phyloP scores from a whole-genome alignment of 2,797 vertebrate genomes.

The Oreochromis mossambicus region DNA sequence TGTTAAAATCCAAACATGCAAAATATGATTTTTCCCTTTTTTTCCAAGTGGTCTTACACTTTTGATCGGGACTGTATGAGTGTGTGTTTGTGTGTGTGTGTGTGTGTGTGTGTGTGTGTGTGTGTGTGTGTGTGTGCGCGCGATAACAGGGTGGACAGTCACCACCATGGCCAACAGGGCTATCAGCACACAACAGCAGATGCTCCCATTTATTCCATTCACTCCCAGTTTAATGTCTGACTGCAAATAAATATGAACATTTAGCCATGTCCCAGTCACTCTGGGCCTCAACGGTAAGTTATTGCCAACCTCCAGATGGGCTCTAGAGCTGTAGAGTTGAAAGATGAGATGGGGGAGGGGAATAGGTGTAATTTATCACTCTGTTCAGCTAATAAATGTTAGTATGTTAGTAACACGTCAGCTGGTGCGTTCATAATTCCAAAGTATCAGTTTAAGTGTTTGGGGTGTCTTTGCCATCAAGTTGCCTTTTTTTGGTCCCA shows the following conservation, averaged over 20 bases:
- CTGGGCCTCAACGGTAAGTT: constrained; percentile 57
- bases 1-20: neutral
- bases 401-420: constrained; percentile 53
- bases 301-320: constrained; percentile 66
- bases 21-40: neutral
- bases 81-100: neutral
- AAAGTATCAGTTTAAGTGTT: constrained; percentile 39
- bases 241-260: constrained; percentile 70
- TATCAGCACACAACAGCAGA: constrained; percentile 55
- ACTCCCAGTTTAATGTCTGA: constrained; percentile 56
- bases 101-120: neutral
- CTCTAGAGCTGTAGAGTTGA: constrained; percentile 53
- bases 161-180: constrained; percentile 7
- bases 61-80: neutral
- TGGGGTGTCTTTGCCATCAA: constrained; percentile 34
- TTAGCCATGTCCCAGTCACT: constrained; percentile 67
- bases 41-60: neutral
- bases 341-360: constrained; percentile 51
- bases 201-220: constrained; percentile 64
- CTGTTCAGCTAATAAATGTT: constrained; percentile 62
- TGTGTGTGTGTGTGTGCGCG: neutral
- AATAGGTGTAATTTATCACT: constrained; percentile 57
- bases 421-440: constrained; percentile 33
- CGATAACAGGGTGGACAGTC: constrained; percentile 32
- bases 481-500: constrained; percentile 25